These are phyloP conservation scores for Columba guinea DNA, from an alignment of 2,797 vertebrate genomes.

Conservation along the genomic window DNA sequence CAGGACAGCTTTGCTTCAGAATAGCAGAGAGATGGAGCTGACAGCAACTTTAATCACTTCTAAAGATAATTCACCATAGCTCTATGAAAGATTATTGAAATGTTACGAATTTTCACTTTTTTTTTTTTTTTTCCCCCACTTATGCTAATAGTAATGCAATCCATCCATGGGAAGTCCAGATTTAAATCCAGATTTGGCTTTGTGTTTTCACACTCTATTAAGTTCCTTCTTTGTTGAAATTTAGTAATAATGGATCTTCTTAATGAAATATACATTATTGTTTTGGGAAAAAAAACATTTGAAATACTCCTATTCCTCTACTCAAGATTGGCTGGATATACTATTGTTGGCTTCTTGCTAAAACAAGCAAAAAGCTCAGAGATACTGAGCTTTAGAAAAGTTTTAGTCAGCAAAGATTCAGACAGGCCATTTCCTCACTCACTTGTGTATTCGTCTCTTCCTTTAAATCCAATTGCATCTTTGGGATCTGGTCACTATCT, in stretches of 20 bases:
- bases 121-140: fast-evolving
- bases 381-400: background rate
- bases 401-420: background rate
- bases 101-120: background rate
- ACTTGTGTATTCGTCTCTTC: background rate
- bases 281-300: background rate
- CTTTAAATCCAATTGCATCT: background rate
- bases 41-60: background rate
- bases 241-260: background rate
- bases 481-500: background rate
- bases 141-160: background rate
- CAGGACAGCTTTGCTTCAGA: background rate
- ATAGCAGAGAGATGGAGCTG: background rate
- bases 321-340: background rate
- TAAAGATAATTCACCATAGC: background rate
- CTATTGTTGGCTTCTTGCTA: background rate
- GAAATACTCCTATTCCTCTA: background rate
- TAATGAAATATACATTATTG: background rate
- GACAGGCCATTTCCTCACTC: background rate
- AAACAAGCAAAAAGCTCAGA: background rate
- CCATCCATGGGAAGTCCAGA: background rate
- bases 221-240: background rate
- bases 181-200: background rate
- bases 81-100: background rate
- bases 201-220: background rate